A percentile compares a stretch with the other conserved stretches of the same genome.
Evolutionary conservation across 2,888 invertebrate genomes (phyloP).

Genomic region (Mongoloraphidia duomilia): DNA sequence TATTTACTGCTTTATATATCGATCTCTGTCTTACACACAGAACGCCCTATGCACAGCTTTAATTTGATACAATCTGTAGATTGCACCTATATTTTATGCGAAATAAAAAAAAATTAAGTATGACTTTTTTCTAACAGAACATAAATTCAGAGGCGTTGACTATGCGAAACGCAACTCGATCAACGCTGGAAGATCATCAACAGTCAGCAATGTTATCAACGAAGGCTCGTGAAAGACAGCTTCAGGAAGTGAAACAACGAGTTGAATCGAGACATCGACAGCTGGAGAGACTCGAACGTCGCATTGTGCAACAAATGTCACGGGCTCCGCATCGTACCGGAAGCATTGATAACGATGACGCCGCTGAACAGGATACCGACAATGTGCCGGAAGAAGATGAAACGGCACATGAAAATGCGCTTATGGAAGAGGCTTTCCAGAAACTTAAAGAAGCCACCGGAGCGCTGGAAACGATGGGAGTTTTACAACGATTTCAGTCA

Average conservation of each 20-base stretch:
- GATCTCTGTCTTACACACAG: too few relatives aligned
- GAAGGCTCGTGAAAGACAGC: slow-evolving; percentile 47
- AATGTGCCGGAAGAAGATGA: slow-evolving; percentile 30
- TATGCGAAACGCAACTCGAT: slow-evolving; percentile 53
- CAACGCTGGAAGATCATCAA: slow-evolving; percentile 53
- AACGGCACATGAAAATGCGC: slow-evolving; percentile 21
- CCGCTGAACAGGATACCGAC: slow-evolving; percentile 30
- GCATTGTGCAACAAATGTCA: slow-evolving; percentile 43
- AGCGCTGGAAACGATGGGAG: slow-evolving; percentile 58
- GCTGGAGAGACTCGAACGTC: slow-evolving; percentile 60
- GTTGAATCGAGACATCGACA: slow-evolving; percentile 58
- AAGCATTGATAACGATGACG: slow-evolving; percentile 21
- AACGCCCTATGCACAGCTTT: too few relatives aligned
- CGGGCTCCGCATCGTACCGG: slow-evolving; percentile 7
- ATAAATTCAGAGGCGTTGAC: slow-evolving; percentile 61
- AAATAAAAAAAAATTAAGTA: too few relatives aligned
- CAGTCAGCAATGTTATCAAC: slow-evolving; percentile 51
- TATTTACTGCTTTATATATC: too few relatives aligned
- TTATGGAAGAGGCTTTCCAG: slow-evolving; percentile 54
- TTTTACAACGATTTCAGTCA: slow-evolving; percentile 54
- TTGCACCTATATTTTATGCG: too few relatives aligned
- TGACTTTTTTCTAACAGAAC: slow-evolving; percentile 27
- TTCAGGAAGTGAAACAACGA: slow-evolving; percentile 47
- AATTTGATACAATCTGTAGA: too few relatives aligned
- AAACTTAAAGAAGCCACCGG: slow-evolving; percentile 64